Percentiles rank a stretch among this genome's conserved stretches.
Evolutionary conservation across 53 echinoderm and acorn worm species (phyloP).

Genomic region (Echinarachnius parma): DNA sequence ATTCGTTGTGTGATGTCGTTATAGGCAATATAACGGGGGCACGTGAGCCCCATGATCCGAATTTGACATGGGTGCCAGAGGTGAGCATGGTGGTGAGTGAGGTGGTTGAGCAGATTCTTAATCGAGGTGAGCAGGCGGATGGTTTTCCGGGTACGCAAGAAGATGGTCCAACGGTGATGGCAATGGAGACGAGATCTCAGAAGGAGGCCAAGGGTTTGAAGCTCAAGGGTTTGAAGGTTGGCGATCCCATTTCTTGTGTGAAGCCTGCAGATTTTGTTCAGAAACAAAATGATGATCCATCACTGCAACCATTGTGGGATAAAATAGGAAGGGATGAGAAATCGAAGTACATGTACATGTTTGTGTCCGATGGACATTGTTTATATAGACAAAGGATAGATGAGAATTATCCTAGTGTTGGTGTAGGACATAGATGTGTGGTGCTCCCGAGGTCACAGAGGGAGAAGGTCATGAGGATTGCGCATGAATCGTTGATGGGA

Average conservation of each 20-base stretch:
- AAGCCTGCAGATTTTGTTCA: neutral
- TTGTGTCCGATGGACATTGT: constrained; percentile 11
- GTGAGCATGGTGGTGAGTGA: neutral
- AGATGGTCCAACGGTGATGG: constrained; percentile 4
- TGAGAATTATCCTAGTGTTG: neutral
- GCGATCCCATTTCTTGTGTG: neutral
- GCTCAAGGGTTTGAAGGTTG: constrained; percentile 11
- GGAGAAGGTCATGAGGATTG: constrained; percentile 8
- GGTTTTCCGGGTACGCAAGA: neutral
- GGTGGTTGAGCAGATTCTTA: neutral
- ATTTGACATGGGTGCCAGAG: constrained; percentile 4
- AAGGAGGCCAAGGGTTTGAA: constrained; percentile 5
- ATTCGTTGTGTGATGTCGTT: constrained; percentile 6
- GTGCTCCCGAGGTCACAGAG: constrained; percentile 18
- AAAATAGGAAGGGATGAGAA: constrained; percentile 1
- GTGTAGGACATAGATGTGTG: constrained; percentile 4
- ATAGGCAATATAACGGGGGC: constrained; percentile 7
- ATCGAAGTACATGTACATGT: constrained; percentile 3
- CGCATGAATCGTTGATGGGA: constrained; percentile 13
- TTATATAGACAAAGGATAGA: constrained; percentile 9
- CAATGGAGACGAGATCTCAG: neutral
- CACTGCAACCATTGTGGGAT: neutral
- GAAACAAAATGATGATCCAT: constrained; percentile 22
- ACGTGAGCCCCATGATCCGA: neutral
- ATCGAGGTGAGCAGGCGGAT: neutral